phyloP scores from a whole-genome alignment of 1,140 invertebrate species.

The Drosophila nigrodunni region DNA sequence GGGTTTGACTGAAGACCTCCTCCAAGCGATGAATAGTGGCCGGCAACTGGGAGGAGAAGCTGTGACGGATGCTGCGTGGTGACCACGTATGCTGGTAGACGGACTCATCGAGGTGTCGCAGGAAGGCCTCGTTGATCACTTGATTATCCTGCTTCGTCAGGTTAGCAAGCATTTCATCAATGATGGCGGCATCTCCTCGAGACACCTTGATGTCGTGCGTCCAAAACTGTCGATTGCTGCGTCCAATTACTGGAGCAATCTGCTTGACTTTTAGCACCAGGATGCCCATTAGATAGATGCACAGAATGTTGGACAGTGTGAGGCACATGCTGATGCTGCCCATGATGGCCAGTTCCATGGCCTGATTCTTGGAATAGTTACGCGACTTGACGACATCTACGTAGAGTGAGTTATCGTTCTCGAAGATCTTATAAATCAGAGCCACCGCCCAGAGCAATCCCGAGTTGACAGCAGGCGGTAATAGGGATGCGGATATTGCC shows the following conservation, averaged over 20 bases:
- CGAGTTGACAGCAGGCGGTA: slow-evolving; percentile 92
- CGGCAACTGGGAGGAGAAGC: slow-evolving; percentile 46
- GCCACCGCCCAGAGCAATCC: slow-evolving; percentile 89
- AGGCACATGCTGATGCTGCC: slow-evolving; percentile 89
- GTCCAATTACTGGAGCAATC: slow-evolving; percentile 87
- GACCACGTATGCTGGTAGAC: slow-evolving; percentile 80
- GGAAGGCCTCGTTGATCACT: slow-evolving; percentile 56
- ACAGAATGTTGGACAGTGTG: slow-evolving; percentile 90
- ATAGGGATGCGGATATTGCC: slow-evolving; percentile 91
- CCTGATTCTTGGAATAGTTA: slow-evolving; percentile 86
- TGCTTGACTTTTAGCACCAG: slow-evolving; percentile 91
- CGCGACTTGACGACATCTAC: slow-evolving; percentile 80
- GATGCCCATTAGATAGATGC: slow-evolving; percentile 89
- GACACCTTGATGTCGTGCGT: slow-evolving; percentile 88
- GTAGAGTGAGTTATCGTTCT: slow-evolving; percentile 83
- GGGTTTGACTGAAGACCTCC: slow-evolving; percentile 61
- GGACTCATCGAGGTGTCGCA: slow-evolving; percentile 63
- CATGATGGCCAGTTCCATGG: slow-evolving; percentile 87
- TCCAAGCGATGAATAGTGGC: slow-evolving; percentile 71
- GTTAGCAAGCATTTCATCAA: slow-evolving; percentile 73
- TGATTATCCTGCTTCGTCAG: slow-evolving; percentile 62
- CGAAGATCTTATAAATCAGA: slow-evolving; percentile 85
- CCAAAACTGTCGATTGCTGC: slow-evolving; percentile 88
- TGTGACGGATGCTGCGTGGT: slow-evolving; percentile 62
- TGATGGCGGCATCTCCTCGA: slow-evolving; percentile 73